Base-by-base conservation (phyloP, 2,888 invertebrate genomes). In the Leuctra nigra region DNA sequence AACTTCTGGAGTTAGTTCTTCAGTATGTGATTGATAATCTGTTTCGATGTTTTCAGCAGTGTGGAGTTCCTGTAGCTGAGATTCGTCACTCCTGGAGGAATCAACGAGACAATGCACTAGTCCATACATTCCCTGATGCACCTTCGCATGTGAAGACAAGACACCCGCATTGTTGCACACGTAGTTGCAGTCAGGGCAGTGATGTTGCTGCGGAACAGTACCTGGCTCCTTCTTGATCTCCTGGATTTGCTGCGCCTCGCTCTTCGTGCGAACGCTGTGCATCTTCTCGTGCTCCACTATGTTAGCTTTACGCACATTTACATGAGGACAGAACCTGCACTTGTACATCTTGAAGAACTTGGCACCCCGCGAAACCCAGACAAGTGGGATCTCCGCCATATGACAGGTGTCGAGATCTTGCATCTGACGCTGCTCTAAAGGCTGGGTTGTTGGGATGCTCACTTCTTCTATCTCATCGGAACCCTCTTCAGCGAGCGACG, bases 201-300 rank as follows among this genome's bases (percentile, higher is more conserved):
- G 81, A 63, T 71, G 69, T 54, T 50, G 68, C 66, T 57, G 48
- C 13, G 59, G 55, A 13, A 48, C 53, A 13, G 50, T 44, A n/a
- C 25, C 16, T 1, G 29, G 23, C 11, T 56, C 58, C 18, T 48
- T 52, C 4, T 22, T 14, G 33, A 44, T 22, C 2, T 59, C 55
- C 23, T 16, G 13, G 38, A 22, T 14, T 11, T 36, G 23, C 22
- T 29, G 33, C 46, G 50, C 14, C 2, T 54, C 56, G n/a, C 36
- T 41, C 4, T 24, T 20, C 22, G 39, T 36, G 46, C 18, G 29
- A 50, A 20, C 47, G 52, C 50, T 22, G 69, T 91, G 91, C 80
- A 90, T 87, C 68, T 84, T 83, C 70, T 91, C 91, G 70, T 93
- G 92, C 65, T 88, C 86, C 25, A 83, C 82, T 58, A 92, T 84